These are phyloP conservation scores for Nebria ingens DNA, from an alignment of 1,140 invertebrate species.

Conservation along the genomic window DNA sequence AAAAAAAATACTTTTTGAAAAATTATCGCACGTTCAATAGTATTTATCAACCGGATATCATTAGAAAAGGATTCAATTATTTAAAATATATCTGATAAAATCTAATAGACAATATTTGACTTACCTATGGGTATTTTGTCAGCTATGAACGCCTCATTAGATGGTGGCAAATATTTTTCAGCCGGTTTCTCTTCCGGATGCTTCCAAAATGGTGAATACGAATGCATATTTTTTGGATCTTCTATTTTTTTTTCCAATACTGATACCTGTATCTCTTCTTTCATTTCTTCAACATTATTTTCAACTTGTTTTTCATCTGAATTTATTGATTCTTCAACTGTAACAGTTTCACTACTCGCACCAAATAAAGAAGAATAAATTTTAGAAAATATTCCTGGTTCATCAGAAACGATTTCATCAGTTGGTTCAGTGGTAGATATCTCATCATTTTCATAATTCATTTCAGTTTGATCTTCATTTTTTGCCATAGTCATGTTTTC, in stretches of 20 bases:
- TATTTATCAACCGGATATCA: too few relatives aligned
- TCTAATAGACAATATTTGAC: too few relatives aligned
- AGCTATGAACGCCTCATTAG: too few relatives aligned
- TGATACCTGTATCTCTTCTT: not conserved
- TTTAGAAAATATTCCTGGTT: not conserved
- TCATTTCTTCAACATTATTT: constrained; percentile 7
- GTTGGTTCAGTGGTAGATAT: not conserved
- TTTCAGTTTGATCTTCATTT: constrained; percentile 3
- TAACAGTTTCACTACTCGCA: not conserved
- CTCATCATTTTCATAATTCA: not conserved
- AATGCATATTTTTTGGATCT: not conserved
- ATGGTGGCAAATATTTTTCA: not conserved
- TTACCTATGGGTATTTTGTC: too few relatives aligned
- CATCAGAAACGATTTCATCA: not conserved
- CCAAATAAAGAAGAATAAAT: not conserved
- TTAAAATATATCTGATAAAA: too few relatives aligned
- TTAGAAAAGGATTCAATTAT: too few relatives aligned
- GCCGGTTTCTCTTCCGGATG: not conserved
- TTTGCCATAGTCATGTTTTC: too few relatives aligned
- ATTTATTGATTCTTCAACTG: not conserved
- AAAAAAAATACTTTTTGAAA: too few relatives aligned
- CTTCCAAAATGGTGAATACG: not conserved
- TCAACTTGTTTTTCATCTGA: constrained; percentile 11
- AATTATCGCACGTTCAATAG: too few relatives aligned
- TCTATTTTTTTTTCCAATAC: not conserved